A percentile compares a stretch with the other conserved stretches of the same genome.
These are phyloP conservation scores for Apodemia zela DNA, from an alignment of 2,888 invertebrate genomes.

Conservation along the genomic window DNA sequence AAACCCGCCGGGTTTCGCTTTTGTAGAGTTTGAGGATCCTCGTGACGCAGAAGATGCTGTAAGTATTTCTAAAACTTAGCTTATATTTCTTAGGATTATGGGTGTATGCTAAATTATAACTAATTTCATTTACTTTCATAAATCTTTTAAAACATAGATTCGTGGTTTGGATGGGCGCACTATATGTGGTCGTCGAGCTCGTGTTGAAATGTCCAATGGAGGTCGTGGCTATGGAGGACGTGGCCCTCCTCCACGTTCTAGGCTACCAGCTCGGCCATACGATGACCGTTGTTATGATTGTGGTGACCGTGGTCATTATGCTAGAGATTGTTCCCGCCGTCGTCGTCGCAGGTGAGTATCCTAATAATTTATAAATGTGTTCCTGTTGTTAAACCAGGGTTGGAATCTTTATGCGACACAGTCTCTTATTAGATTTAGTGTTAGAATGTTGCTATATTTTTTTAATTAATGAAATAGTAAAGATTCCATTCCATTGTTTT, in stretches of 20 bases:
- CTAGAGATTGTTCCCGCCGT: conserved; percentile 91
- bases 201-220: conserved; percentile 96
- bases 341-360: conserved; percentile 76
- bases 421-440: conserved; percentile 14
- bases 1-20: conserved; percentile 97
- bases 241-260: conserved; percentile 80
- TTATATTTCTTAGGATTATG: not conserved
- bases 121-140: not conserved
- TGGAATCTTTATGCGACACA: conserved; percentile 52
- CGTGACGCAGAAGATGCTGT: conserved; percentile 96
- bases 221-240: conserved; percentile 81
- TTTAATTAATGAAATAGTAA: conserved; percentile 32
- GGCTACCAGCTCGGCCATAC: conserved; percentile 89
- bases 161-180: conserved; percentile 87
- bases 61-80: conserved; percentile 43
- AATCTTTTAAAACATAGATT: conserved; percentile 42
- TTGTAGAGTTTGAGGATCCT: conserved; percentile 96
- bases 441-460: not conserved
- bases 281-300: conserved; percentile 97
- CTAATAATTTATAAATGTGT: conserved; percentile 30
- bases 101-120: not conserved
- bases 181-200: conserved; percentile 92
- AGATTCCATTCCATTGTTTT: conserved; percentile 65
- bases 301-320: conserved; percentile 96
- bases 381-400: conserved; percentile 36